A percentile compares a stretch with the other conserved stretches of the same genome.
Conservation (phyloP, 2,797 vertebrate genomes). For the Clarias platycephalus region DNA sequence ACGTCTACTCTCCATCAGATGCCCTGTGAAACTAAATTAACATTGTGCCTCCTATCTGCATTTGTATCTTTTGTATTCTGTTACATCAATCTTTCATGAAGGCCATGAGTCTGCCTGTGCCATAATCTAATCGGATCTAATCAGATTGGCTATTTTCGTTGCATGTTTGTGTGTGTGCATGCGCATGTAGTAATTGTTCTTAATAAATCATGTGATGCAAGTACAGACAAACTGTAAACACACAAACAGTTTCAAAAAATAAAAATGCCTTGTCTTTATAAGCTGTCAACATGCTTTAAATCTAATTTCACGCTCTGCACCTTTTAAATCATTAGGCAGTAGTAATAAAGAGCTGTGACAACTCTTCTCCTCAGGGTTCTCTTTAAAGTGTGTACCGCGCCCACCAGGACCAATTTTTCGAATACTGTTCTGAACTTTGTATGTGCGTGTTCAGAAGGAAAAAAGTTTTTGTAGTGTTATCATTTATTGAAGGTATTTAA, state of each 20-base stretch:
- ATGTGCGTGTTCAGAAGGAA: not conserved
- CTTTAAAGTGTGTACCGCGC: not conserved
- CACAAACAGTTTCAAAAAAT: not conserved
- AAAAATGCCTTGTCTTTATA: not conserved
- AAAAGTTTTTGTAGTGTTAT: not conserved
- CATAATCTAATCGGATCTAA: not conserved
- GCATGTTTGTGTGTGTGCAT: not conserved
- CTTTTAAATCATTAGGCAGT: constrained; percentile 28
- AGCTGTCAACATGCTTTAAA: constrained; percentile 21
- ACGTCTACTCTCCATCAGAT: not conserved
- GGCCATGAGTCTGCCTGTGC: not conserved
- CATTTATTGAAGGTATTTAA: not conserved
- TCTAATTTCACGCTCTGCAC: not conserved
- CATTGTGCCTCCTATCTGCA: not conserved
- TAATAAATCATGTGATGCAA: constrained; percentile 1
- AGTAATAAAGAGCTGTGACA: constrained; percentile 16
- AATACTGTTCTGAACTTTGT: not conserved
- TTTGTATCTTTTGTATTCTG: not conserved
- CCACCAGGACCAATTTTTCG: not conserved
- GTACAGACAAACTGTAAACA: not conserved
- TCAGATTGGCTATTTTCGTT: not conserved
- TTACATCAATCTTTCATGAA: not conserved
- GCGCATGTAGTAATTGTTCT: not conserved
- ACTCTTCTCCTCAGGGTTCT: constrained; percentile 15
- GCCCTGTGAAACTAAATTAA: too few relatives aligned